Evolutionary conservation across 2,888 invertebrate species (phyloP), one percentile per base, ranked within the genome.

Genomic region (Agonopterix alstromeriana): DNA sequence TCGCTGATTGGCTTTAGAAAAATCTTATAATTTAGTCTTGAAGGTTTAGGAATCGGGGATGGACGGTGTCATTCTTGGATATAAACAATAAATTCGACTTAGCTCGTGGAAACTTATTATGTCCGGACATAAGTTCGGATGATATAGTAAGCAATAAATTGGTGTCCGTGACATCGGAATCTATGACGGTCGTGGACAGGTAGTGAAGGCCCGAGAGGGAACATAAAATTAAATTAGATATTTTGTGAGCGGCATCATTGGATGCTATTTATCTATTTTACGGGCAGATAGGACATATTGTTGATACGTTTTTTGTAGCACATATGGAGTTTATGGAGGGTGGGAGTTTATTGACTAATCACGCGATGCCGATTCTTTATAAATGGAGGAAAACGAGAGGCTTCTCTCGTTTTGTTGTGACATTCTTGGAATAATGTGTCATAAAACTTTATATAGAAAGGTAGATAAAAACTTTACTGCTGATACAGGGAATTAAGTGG

Each of bases 101-200:
- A 73, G 61, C 63, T 60, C 63, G 57, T 56, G 61, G 66, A 70
- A 73, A 73, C 68, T 77, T 75, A 76, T 75, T 73, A 74, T 70
- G 68, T 67, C 60, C 61, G 63, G 67, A 60, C 73, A 64, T 71
- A 71, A 72, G 69, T 73, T 72, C 63, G 62, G 70, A 77, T 81
- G 81, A 82, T 82, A 77, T 78, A 80, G 69, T 69, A 68, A 70
- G 63, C 73, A 66, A 80, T 83, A 82, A 82, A 81, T 82, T 73
- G 65, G 60, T 68, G 60, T 54, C 58, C 65, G 58, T 67, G 79
- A 77, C 77, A 72, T 70, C 62, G 73, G 77, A 68, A 73, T 76
- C 77, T 78, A 77, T 77, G 76, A 73, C 70, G 74, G 70, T 67
- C 71, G 67, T 55, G 61, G 77, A 77, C 79, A 79, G 78, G 76